Evolutionary conservation across 2,888 invertebrate species (phyloP), one percentile per base, ranked within the genome.

Genomic region (Halictus quadricinctus): DNA sequence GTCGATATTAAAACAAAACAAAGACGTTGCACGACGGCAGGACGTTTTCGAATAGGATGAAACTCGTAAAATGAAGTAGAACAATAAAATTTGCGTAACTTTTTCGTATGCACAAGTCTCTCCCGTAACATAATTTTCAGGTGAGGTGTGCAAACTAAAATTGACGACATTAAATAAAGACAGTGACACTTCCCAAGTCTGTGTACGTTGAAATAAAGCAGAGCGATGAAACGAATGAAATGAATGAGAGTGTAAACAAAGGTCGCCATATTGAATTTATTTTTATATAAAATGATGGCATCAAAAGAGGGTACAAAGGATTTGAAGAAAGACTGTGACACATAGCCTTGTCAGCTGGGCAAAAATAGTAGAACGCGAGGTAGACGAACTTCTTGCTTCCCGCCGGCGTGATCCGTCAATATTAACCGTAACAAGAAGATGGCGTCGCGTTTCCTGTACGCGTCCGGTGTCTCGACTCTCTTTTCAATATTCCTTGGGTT

Each of bases 401-500:
- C 25, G 25, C 60, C 60, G 60, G 15, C 25, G 60, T 12, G 60
- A 60, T 69, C 41, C 21, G 69, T 69, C 69, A 69, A 69, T 41
- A 69, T 69, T 69, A 69, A 43, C 69, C 18, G 69, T 43, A 69
- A 69, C 69, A 69, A 36, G 69, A 41, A 69, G 21, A 69, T 41
- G 69, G 41, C 41, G 13, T 36, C 66, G 36, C 15, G 12, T 66
- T 66, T 66, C 29, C 21, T 7, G 69, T 18, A 10, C 1, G 29
- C 66, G n/a, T 21, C 41, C 36, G 36, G 69, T 41, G 21, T n/a
- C 21, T 21, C 10, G 21, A 15, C 15, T 48, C 48, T 48, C 58
- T 75, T 48, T 29, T 21, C 60, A 46, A 48, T 72, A 70, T 70
- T 80, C 76, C 29, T 7, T 10, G 29, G 21, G 76, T 46, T 66